Conservation (phyloP, 2,113 vertebrate genomes). For the Hucho hucho region DNA sequence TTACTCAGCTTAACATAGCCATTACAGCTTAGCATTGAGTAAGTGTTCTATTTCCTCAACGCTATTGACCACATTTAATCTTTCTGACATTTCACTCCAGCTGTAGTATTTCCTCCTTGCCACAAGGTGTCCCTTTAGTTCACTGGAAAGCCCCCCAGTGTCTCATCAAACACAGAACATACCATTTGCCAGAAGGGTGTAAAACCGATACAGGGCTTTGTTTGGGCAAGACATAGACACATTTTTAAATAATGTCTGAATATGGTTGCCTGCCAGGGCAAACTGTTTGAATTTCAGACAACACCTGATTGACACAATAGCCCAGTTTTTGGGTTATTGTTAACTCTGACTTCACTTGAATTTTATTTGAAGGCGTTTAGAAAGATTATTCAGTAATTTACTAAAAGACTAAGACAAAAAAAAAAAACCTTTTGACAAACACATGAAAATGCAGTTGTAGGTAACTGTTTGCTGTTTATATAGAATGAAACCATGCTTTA, state of each 20-base stretch:
- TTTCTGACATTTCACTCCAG: conserved; percentile 41
- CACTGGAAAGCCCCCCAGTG: conserved; percentile 37
- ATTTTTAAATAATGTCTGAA: too few species aligned
- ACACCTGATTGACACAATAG: too few species aligned
- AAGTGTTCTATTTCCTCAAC: neutral
- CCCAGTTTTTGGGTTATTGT: neutral
- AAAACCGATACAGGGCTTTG: too few species aligned
- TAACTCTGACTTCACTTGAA: too few species aligned
- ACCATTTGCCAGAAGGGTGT: too few species aligned
- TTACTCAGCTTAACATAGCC: conserved; percentile 8
- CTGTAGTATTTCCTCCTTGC: conserved; percentile 30
- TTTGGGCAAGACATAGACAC: too few species aligned
- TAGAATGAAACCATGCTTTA: neutral
- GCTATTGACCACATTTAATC: conserved; percentile 31
- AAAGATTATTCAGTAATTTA: neutral
- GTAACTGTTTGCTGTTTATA: neutral
- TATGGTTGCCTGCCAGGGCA: too few species aligned
- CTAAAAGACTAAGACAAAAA: neutral
- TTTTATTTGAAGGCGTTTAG: neutral
- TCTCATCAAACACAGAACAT: neutral
- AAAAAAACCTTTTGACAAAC: neutral
- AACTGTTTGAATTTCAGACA: too few species aligned
- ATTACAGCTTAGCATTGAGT: conserved; percentile 2
- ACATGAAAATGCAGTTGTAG: neutral
- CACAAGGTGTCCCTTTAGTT: conserved; percentile 65